These are phyloP conservation scores for Porphyrio hochstetteri DNA, from an alignment of 2,113 vertebrate genomes.

Conservation along the genomic window DNA sequence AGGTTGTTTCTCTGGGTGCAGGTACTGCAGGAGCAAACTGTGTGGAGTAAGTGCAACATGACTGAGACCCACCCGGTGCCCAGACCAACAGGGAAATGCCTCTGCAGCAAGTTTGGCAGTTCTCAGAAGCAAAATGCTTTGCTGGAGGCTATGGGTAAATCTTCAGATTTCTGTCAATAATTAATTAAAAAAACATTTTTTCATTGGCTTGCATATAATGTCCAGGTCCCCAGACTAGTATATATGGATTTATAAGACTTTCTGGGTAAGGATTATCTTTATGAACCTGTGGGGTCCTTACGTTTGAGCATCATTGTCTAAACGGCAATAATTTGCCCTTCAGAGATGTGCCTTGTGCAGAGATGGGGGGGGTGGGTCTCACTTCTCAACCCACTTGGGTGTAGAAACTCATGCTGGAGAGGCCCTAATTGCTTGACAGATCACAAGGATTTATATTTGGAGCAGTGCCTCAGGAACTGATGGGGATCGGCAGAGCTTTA, in stretches of 20 bases:
- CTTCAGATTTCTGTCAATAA: background rate
- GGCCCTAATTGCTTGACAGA: background rate
- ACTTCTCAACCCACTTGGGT: background rate
- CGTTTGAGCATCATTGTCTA: background rate
- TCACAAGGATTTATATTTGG: background rate
- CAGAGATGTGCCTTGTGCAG: background rate
- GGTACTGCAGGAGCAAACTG: background rate
- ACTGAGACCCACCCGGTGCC: background rate
- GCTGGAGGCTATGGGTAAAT: background rate
- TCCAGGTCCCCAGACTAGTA: background rate
- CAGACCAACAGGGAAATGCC: background rate
- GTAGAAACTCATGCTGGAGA: background rate
- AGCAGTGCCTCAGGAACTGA: background rate
- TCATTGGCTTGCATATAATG: background rate
- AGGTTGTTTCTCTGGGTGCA: background rate
- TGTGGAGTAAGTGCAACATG: fast-evolving
- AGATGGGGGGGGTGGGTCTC: background rate
- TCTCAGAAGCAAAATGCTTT: background rate
- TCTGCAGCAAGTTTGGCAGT: background rate
- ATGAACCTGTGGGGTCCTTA: background rate
- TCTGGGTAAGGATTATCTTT: background rate
- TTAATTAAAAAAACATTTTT: background rate
- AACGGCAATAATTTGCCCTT: background rate
- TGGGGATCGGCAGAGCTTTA: background rate
- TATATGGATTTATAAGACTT: background rate